Evolutionary conservation across 2,113 vertebrate species (phyloP).

Genomic region (Microtus montanus): DNA sequence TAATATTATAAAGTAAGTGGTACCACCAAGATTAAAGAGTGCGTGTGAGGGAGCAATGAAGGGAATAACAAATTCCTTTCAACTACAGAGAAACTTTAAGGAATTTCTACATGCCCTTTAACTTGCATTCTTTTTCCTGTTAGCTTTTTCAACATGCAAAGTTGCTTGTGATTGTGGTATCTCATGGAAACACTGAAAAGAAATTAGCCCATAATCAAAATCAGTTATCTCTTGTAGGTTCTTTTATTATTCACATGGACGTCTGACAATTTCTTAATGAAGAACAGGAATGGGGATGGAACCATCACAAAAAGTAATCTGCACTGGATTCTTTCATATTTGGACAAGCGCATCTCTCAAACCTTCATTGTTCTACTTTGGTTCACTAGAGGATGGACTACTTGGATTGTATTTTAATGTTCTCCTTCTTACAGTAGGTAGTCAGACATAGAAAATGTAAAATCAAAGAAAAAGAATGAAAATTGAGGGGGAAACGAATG

Average conservation of each 20-base stretch:
- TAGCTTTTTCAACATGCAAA: not conserved
- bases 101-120: not conserved
- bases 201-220: not conserved
- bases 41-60: not conserved
- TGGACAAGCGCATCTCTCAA: not conserved
- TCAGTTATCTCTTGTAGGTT: not conserved
- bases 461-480: not conserved
- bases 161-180: not conserved
- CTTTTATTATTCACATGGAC: not conserved
- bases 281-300: not conserved
- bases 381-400: not conserved
- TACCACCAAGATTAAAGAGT: not conserved
- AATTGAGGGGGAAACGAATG: not conserved
- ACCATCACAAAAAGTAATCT: not conserved
- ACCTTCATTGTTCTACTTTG: not conserved
- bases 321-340: not conserved
- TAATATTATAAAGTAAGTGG: not conserved
- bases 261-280: not conserved
- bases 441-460: not conserved
- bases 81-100: not conserved
- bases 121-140: not conserved
- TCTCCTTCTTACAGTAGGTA: not conserved
- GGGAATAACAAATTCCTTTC: not conserved
- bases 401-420: not conserved
- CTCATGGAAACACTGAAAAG: not conserved